Conservation (phyloP, 2,888 invertebrate species). For the Busseola fusca region DNA sequence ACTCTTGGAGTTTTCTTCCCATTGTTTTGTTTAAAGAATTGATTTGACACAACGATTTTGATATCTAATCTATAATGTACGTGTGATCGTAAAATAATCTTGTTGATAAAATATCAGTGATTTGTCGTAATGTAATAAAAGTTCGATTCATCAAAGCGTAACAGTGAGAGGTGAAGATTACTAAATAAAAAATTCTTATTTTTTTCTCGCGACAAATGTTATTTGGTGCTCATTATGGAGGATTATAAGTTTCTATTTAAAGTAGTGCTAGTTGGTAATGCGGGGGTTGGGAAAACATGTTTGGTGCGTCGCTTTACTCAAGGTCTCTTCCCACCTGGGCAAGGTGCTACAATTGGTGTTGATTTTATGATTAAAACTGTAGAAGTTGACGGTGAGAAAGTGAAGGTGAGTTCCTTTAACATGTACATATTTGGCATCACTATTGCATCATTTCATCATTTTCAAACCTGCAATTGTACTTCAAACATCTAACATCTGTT, state of each 20-base stretch:
- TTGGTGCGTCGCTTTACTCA: conserved; percentile 98
- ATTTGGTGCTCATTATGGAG: conserved; percentile 92
- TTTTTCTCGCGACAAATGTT: conserved; percentile 76
- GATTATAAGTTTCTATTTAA: conserved; percentile 99
- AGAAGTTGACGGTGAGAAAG: conserved; percentile 98
- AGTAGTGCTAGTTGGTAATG: conserved; percentile 99
- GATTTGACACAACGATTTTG: conserved; percentile 60
- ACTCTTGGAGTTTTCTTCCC: conserved; percentile 56
- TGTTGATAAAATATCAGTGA: conserved; percentile 69
- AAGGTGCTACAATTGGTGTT: conserved; percentile 99
- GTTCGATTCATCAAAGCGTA: conserved; percentile 81
- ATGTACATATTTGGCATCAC: conserved; percentile 63
- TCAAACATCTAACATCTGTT: conserved; percentile 1
- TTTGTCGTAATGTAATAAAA: conserved; percentile 72
- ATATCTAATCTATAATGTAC: conserved; percentile 77
- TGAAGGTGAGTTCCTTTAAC: conserved; percentile 91
- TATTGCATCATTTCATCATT: conserved; percentile 73
- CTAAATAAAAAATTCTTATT: conserved; percentile 56
- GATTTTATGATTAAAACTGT: conserved; percentile 99
- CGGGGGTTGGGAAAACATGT: conserved; percentile 99
- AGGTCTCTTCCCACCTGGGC: conserved; percentile 99
- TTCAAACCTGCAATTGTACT: conserved; percentile 11
- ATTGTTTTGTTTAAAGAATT: conserved; percentile 68
- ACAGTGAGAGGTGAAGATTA: conserved; percentile 72
- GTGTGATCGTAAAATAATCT: conserved; percentile 77